Evolutionary conservation across 2,888 invertebrate genomes (phyloP).

Genomic region (Leptinotarsa tumamoca): DNA sequence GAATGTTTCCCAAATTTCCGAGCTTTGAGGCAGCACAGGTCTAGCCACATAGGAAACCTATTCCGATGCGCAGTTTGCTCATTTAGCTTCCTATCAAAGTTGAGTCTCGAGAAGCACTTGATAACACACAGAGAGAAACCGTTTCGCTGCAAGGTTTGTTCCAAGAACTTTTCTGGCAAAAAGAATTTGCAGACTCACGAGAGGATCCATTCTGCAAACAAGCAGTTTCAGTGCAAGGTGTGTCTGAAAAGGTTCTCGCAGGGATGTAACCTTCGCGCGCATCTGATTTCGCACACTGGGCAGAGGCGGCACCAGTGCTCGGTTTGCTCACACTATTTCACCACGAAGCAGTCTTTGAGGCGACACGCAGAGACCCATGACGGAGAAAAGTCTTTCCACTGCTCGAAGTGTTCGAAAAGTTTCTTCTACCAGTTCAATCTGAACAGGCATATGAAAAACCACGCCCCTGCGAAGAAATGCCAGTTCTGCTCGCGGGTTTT

Average conservation of each 20-base stretch:
- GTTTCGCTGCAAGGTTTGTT: neutral
- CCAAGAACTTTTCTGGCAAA: neutral
- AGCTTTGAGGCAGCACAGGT: neutral
- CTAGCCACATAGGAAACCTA: neutral
- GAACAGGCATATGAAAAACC: slow-evolving; percentile 7
- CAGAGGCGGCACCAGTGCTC: slow-evolving; percentile 8
- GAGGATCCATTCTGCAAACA: neutral
- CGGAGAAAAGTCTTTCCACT: neutral
- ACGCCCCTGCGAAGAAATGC: neutral
- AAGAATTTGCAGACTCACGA: neutral
- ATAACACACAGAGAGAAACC: slow-evolving; percentile 2
- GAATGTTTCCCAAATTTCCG: neutral
- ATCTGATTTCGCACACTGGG: slow-evolving; percentile 1
- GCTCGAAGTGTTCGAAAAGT: neutral
- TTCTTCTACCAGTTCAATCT: slow-evolving; percentile 15
- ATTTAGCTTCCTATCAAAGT: slow-evolving; percentile 1
- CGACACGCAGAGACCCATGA: slow-evolving; percentile 7
- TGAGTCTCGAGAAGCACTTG: slow-evolving; percentile 1
- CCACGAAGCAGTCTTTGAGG: slow-evolving; percentile 5
- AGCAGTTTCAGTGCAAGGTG: neutral
- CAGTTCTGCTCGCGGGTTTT: neutral
- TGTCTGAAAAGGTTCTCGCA: slow-evolving; percentile 3
- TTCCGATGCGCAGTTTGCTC: slow-evolving; percentile 10
- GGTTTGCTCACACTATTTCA: neutral
- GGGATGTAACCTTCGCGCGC: slow-evolving; percentile 1